phyloP scores from a whole-genome alignment of 2,888 invertebrate species.

The Apotomis capreana region DNA sequence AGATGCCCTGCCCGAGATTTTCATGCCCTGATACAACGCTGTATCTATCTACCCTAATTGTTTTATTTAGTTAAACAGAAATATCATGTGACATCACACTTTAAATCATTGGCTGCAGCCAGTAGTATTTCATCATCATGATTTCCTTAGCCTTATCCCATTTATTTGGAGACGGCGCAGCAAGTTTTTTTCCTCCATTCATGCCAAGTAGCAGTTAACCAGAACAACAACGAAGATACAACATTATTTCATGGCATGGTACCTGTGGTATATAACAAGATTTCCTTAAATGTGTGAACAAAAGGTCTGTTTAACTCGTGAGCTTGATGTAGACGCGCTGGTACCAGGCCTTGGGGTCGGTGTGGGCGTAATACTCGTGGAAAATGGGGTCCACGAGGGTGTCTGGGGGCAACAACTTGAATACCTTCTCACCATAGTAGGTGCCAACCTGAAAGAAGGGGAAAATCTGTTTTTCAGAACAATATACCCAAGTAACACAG shows the following conservation, averaged over 20 bases:
- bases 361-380: constrained; percentile 89
- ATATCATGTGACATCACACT: no score
- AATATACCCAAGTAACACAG: neutral
- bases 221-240: no score
- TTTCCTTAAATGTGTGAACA: constrained; percentile 16
- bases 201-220: no score
- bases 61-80: no score
- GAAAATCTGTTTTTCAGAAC: neutral
- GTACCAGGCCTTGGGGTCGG: constrained; percentile 76
- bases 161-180: no score
- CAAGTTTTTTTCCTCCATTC: no score
- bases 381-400: constrained; percentile 85
- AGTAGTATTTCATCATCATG: no score
- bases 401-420: constrained; percentile 86
- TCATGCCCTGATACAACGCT: no score
- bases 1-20: no score
- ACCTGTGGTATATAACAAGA: neutral
- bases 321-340: constrained; percentile 81
- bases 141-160: no score
- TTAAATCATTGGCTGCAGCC: no score
- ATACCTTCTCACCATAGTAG: constrained; percentile 92
- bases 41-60: no score
- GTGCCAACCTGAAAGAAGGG: constrained; percentile 86
- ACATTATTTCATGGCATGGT: neutral
- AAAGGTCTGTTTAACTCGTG: constrained; percentile 71